Conservation (phyloP, 2,888 invertebrate genomes). For the Taenaris catops region DNA sequence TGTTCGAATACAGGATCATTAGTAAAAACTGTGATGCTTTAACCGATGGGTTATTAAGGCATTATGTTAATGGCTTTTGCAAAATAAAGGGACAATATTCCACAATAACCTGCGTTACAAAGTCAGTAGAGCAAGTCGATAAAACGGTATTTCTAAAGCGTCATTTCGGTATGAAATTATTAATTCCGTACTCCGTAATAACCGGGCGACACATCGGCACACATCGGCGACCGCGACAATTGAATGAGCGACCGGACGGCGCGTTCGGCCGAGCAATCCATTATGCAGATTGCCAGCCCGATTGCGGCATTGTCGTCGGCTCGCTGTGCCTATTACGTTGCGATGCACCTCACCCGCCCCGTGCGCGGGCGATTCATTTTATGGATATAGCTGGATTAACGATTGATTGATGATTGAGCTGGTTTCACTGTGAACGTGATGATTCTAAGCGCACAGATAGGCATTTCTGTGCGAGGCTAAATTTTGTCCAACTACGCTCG, state of each 20-base stretch:
- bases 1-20: too few species aligned
- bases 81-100: too few species aligned
- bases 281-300: slow-evolving; percentile 76
- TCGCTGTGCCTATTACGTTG: slow-evolving; percentile 54
- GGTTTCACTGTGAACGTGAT: slow-evolving; percentile 29
- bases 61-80: too few species aligned
- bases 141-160: slow-evolving; percentile 23
- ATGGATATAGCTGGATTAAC: slow-evolving; percentile 65
- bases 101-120: not conserved
- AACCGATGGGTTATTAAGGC: too few species aligned
- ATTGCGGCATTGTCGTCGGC: slow-evolving; percentile 75
- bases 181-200: slow-evolving; percentile 70
- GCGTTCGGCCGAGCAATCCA: slow-evolving; percentile 75
- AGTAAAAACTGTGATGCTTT: too few species aligned
- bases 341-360: slow-evolving; percentile 25
- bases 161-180: slow-evolving; percentile 48
- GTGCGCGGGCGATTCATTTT: slow-evolving; percentile 32
- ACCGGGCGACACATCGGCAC: slow-evolving; percentile 67
- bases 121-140: slow-evolving; percentile 10
- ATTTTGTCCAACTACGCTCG: not conserved
- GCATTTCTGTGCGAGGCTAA: not conserved
- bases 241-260: slow-evolving; percentile 72
- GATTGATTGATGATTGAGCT: slow-evolving; percentile 64
- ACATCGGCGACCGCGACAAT: slow-evolving; percentile 72
- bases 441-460: slow-evolving; percentile 5